These are phyloP conservation scores for Sparidentex hasta DNA, from an alignment of 2,797 vertebrate species.

Conservation along the genomic window DNA sequence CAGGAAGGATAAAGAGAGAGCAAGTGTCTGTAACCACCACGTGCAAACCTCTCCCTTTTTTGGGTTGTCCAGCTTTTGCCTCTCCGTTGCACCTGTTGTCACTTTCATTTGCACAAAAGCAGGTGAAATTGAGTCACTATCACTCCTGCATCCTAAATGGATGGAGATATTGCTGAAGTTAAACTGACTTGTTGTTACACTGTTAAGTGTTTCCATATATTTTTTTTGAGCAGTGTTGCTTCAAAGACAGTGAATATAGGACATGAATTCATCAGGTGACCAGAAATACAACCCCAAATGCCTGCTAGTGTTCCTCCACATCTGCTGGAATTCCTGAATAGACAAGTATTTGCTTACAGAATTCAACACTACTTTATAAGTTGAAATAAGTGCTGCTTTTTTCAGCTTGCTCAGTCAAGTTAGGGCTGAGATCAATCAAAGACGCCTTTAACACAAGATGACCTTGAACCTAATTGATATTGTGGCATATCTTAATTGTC, in stretches of 20 bases:
- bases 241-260: not conserved
- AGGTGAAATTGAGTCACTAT: no score
- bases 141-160: no score
- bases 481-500: not conserved
- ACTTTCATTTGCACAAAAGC: no score
- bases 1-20: no score
- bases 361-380: conserved; percentile 1
- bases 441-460: not conserved
- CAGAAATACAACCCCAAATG: not conserved
- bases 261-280: not conserved
- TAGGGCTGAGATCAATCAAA: not conserved
- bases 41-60: no score
- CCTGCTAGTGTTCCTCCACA: not conserved
- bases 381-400: not conserved
- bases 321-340: not conserved
- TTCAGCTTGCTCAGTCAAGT: not conserved
- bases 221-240: not conserved
- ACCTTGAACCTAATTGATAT: not conserved
- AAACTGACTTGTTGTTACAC: no score
- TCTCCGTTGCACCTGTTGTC: no score
- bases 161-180: no score
- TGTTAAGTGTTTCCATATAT: no score
- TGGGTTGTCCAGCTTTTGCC: no score
- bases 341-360: not conserved
- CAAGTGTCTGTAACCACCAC: no score